Conservation (phyloP, 2,113 vertebrate genomes). For the Guaruba guarouba region DNA sequence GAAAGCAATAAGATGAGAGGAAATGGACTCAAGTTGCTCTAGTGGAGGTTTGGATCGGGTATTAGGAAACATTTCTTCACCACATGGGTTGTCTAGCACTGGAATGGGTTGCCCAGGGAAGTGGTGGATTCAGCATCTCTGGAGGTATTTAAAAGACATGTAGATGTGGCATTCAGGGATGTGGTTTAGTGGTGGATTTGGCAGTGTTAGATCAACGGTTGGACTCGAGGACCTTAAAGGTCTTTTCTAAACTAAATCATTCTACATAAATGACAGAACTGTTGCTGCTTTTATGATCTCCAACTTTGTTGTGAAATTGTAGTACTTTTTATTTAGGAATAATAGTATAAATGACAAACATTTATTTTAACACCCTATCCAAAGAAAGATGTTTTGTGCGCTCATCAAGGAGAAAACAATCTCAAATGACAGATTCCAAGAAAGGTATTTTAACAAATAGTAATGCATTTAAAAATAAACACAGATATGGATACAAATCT, state of each 20-base stretch:
- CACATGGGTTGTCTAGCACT: background rate
- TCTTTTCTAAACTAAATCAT: background rate
- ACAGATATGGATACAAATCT: background rate
- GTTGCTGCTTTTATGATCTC: background rate
- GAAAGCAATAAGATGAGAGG: background rate
- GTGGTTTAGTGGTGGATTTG: background rate
- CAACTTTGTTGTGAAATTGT: background rate
- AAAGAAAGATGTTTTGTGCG: background rate
- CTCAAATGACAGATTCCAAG: background rate
- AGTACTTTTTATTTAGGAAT: background rate
- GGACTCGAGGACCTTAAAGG: background rate
- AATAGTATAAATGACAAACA: background rate
- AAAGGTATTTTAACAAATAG: background rate
- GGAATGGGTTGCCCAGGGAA: background rate
- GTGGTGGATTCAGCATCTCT: background rate
- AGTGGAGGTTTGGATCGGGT: background rate
- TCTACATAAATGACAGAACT: background rate
- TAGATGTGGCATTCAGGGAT: background rate
- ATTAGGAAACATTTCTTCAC: background rate
- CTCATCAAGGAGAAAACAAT: background rate
- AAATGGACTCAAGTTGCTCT: background rate
- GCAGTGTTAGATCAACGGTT: background rate
- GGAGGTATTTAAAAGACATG: background rate
- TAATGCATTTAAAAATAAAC: background rate
- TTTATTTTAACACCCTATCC: background rate